Evolutionary conservation across 2,113 vertebrate genomes (phyloP).

Genomic region (Scophthalmus maximus): DNA sequence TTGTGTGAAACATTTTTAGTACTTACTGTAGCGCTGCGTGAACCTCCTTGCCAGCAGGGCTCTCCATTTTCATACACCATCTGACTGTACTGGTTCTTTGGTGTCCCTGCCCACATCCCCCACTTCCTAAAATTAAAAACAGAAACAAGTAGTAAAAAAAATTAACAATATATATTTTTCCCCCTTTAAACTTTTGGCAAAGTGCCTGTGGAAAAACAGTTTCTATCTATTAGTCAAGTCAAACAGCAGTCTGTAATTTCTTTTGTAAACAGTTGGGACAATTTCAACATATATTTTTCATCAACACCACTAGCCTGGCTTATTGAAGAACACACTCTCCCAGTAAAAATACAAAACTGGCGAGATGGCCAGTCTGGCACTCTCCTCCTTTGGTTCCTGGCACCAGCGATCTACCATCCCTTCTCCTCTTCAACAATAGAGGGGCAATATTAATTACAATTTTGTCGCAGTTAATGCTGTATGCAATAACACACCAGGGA

Average conservation of each 20-base stretch:
- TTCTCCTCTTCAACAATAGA: slow-evolving; percentile 68
- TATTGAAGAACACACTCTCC: slow-evolving; percentile 47
- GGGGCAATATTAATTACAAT: slow-evolving; percentile 79
- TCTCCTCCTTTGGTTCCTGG: slow-evolving; percentile 61
- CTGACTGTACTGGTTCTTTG: slow-evolving; percentile 71
- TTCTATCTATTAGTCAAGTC: slow-evolving; percentile 4
- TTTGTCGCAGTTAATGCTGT: slow-evolving; percentile 74
- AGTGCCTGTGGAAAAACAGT: not conserved
- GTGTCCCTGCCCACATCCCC: slow-evolving; percentile 73
- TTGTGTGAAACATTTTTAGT: not conserved
- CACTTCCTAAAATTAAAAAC: slow-evolving; percentile 74
- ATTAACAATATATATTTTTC: not conserved
- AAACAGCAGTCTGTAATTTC: slow-evolving; percentile 23
- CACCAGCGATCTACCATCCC: slow-evolving; percentile 24
- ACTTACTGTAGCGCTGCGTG: slow-evolving; percentile 74
- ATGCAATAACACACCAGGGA: slow-evolving; percentile 64
- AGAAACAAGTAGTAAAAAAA: not conserved
- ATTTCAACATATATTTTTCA: slow-evolving; percentile 3
- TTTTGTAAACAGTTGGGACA: slow-evolving; percentile 36
- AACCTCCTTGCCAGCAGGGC: slow-evolving; percentile 73
- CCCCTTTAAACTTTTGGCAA: not conserved
- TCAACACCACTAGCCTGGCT: slow-evolving; percentile 35
- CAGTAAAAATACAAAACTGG: slow-evolving; percentile 55
- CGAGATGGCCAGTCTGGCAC: slow-evolving; percentile 59
- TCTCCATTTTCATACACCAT: slow-evolving; percentile 79